Conservation (phyloP, 35 echinoderm and acorn worm genomes). For the Apostichopus japonicus region DNA sequence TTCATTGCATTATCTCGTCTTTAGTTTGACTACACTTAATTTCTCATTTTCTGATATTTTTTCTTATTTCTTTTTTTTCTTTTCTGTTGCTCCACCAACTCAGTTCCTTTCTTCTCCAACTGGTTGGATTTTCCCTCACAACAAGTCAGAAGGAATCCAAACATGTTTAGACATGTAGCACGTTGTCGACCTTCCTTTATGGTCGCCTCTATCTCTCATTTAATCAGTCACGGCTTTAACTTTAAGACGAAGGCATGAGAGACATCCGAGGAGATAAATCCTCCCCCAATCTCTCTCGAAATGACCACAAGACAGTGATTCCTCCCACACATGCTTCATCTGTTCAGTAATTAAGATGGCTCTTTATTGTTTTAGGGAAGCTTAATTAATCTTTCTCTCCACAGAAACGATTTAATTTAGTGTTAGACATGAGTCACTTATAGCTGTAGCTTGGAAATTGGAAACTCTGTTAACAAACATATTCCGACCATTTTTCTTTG, state of each 20-base stretch:
- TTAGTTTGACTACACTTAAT: too few relatives aligned
- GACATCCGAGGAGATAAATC: neutral
- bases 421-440: neutral
- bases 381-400: conserved; percentile 8
- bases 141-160: neutral
- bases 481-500: neutral
- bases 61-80: neutral
- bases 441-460: neutral
- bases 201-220: neutral
- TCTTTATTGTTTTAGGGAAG: conserved; percentile 4
- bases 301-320: neutral
- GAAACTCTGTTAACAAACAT: neutral
- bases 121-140: neutral
- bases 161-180: neutral
- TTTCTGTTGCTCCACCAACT: neutral
- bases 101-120: neutral
- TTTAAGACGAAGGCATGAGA: neutral
- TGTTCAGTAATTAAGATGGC: neutral
- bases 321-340: neutral
- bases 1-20: too few relatives aligned
- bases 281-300: neutral
- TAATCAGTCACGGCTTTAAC: neutral
- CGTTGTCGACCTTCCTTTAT: neutral
- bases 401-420: neutral
- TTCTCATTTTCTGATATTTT: too few relatives aligned